Conservation (phyloP, 1,140 invertebrate genomes). For the Drosophila nannoptera region DNA sequence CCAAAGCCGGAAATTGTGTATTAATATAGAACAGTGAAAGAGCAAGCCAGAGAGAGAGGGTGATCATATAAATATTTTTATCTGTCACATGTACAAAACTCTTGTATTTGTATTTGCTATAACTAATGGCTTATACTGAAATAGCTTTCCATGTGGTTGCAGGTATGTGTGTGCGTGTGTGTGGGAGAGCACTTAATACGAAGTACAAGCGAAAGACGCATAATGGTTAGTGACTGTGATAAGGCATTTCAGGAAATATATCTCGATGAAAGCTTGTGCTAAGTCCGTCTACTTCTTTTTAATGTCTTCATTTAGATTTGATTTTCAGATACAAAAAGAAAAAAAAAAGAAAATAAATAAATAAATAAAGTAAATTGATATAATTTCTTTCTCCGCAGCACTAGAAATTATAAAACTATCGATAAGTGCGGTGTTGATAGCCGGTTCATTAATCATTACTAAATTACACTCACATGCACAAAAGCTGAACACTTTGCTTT, state of each 20-base stretch:
- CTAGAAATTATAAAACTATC: too few relatives aligned
- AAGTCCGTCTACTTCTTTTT: too few relatives aligned
- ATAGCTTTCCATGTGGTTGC: background rate
- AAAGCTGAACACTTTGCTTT: background rate
- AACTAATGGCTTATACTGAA: slow-evolving; percentile 33
- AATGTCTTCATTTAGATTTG: too few relatives aligned
- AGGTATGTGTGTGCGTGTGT: slow-evolving; percentile 6
- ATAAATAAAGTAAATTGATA: background rate
- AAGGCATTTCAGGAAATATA: background rate
- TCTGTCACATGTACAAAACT: slow-evolving; percentile 39
- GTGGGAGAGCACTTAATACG: slow-evolving; percentile 7
- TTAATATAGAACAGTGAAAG: slow-evolving; percentile 38
- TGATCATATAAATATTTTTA: slow-evolving; percentile 38
- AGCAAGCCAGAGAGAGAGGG: background rate
- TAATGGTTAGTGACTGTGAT: background rate
- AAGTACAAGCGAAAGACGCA: slow-evolving; percentile 6
- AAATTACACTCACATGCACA: slow-evolving; percentile 25
- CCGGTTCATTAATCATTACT: slow-evolving; percentile 33
- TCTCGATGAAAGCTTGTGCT: too few relatives aligned
- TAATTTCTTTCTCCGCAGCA: too few relatives aligned
- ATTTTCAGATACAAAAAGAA: too few relatives aligned
- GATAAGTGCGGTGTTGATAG: too few relatives aligned
- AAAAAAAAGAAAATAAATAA: background rate
- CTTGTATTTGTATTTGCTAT: slow-evolving; percentile 32
- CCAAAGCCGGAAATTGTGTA: slow-evolving; percentile 45